phyloP scores from a whole-genome alignment of 2,797 vertebrate genomes.

The Scomberomorus guttatus region DNA sequence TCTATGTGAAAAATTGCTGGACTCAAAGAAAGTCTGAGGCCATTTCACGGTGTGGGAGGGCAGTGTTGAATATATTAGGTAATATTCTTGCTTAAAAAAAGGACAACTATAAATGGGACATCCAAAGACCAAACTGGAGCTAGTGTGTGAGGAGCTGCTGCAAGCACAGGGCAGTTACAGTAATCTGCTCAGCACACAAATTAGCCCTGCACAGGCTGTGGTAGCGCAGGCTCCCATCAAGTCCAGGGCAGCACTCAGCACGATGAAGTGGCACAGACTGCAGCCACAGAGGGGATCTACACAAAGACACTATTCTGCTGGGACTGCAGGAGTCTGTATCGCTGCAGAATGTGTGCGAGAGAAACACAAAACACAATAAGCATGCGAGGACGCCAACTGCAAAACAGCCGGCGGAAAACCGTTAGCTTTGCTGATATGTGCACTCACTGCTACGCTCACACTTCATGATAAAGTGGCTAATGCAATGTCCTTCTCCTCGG shows the following conservation, averaged over 20 bases:
- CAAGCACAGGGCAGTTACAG: constrained; percentile 37
- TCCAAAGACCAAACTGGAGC: constrained; percentile 2
- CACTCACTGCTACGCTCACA: not conserved
- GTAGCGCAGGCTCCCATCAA: constrained; percentile 51
- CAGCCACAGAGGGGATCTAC: constrained; percentile 39
- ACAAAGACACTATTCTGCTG: constrained; percentile 74
- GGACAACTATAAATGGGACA: constrained; percentile 30
- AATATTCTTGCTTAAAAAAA: not conserved
- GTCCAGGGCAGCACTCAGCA: constrained; percentile 61
- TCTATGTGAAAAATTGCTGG: no score
- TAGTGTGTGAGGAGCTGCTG: not conserved
- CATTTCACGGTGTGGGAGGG: not conserved
- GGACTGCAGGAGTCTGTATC: constrained; percentile 35
- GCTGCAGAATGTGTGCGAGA: constrained; percentile 38
- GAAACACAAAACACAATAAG: constrained; percentile 28
- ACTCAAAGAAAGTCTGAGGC: not conserved
- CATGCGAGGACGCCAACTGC: constrained; percentile 7
- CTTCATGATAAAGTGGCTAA: constrained; percentile 49
- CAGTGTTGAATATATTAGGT: not conserved
- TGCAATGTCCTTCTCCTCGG: constrained; percentile 36
- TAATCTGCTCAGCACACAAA: constrained; percentile 71
- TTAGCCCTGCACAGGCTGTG: constrained; percentile 49
- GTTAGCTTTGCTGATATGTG: constrained; percentile 19
- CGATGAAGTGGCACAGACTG: constrained; percentile 65
- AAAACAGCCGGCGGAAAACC: constrained; percentile 1